These are phyloP conservation scores for Hyposoter didymator DNA, from an alignment of 2,888 invertebrate species.

Conservation along the genomic window DNA sequence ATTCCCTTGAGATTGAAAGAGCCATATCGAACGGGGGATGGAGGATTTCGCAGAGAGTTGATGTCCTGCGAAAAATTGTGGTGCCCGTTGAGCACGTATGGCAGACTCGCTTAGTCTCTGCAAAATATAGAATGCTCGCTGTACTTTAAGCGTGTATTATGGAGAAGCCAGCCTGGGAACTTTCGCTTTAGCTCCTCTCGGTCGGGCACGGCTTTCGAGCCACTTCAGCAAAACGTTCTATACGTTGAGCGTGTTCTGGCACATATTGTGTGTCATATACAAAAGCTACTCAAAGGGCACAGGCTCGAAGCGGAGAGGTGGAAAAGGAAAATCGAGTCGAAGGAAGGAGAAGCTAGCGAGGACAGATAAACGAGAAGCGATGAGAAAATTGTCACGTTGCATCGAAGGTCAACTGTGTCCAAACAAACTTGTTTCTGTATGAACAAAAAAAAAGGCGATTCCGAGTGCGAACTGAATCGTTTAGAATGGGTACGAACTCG, in stretches of 20 bases:
- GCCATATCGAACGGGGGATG: not conserved
- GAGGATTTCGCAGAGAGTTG: constrained; percentile 7
- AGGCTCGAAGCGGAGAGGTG: not conserved
- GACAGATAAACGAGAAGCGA: constrained; percentile 6
- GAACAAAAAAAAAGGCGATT: constrained; percentile 20
- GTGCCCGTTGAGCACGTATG: constrained; percentile 34
- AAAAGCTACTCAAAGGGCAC: not conserved
- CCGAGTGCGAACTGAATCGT: not conserved
- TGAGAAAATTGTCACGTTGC: constrained; percentile 36
- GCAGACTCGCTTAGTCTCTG: constrained; percentile 46
- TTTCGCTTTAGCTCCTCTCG: not conserved
- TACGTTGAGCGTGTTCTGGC: not conserved
- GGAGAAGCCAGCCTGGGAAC: constrained; percentile 17
- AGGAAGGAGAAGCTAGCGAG: constrained; percentile 6
- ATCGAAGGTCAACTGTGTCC: constrained; percentile 15
- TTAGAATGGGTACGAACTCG: constrained; percentile 18
- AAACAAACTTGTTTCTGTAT: constrained; percentile 14
- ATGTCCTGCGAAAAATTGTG: constrained; percentile 47
- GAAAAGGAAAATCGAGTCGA: not conserved
- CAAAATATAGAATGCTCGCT: constrained; percentile 20
- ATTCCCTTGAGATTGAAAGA: constrained; percentile 38
- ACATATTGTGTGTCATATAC: constrained; percentile 19
- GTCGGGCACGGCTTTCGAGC: constrained; percentile 17
- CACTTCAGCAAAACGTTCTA: constrained; percentile 39
- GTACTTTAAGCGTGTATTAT: constrained; percentile 38